Evolutionary conservation across 2,888 invertebrate species (phyloP).

Genomic region (Leptothorax acervorum): DNA sequence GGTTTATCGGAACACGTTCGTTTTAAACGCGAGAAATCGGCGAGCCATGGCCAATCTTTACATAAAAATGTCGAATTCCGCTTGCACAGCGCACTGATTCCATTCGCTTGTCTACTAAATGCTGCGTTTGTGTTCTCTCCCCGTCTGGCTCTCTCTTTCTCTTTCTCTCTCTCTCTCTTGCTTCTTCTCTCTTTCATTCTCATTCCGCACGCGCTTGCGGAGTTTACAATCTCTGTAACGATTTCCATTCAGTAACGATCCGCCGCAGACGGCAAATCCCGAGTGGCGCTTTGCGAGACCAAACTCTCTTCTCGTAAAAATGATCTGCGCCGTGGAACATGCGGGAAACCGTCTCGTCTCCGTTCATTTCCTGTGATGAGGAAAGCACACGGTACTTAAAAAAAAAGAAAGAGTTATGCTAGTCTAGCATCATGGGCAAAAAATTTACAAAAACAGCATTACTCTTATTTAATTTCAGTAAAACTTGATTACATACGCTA

Average conservation of each 20-base stretch:
- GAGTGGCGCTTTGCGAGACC: conserved; percentile 45
- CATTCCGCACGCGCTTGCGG: conserved; percentile 40
- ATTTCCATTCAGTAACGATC: conserved; percentile 56
- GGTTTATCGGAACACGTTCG: conserved; percentile 42
- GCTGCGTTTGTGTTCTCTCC: conserved; percentile 50
- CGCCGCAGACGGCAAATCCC: conserved; percentile 49
- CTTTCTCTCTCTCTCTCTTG: not conserved
- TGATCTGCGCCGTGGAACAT: conserved; percentile 42
- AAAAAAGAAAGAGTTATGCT: conserved; percentile 7
- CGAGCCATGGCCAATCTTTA: conserved; percentile 25
- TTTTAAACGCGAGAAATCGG: conserved; percentile 47
- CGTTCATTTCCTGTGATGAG: not conserved
- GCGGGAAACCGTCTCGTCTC: conserved; percentile 10
- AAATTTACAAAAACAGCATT: conserved; percentile 16
- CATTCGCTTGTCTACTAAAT: conserved; percentile 58
- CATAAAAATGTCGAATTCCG: conserved; percentile 53
- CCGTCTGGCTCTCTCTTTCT: not conserved
- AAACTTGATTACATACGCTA: not conserved
- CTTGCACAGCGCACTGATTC: conserved; percentile 58
- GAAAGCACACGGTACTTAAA: not conserved
- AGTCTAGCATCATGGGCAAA: not conserved
- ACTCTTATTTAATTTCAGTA: conserved; percentile 36
- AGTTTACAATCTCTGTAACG: conserved; percentile 54
- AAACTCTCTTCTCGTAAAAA: conserved; percentile 44
- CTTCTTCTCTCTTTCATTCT: conserved; percentile 29